Conservation (phyloP, 2,797 vertebrate species). For the Vipera latastei region DNA sequence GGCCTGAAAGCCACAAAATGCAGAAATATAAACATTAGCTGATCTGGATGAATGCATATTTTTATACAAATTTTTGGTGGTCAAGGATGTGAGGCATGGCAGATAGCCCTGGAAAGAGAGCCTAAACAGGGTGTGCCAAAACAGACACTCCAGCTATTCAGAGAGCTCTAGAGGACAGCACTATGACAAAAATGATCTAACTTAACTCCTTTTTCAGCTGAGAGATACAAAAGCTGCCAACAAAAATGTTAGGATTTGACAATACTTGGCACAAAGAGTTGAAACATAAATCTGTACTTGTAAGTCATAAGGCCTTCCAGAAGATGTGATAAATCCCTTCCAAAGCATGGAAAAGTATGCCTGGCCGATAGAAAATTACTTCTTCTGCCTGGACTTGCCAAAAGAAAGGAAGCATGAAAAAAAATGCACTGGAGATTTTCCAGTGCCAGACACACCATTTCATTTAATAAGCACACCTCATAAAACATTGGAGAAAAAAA, state of each 20-base stretch:
- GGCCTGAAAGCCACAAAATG: constrained; percentile 13
- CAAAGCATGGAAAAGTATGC: constrained; percentile 64
- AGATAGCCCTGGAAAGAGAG: constrained; percentile 19
- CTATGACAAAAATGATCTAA: constrained; percentile 48
- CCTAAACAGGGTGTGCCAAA: constrained; percentile 52
- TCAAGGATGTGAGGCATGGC: constrained; percentile 33
- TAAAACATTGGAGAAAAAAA: constrained; percentile 58
- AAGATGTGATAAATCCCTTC: constrained; percentile 64
- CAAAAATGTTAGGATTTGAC: constrained; percentile 67
- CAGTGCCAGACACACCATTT: constrained; percentile 62
- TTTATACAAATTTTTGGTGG: constrained; percentile 43
- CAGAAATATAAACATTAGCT: constrained; percentile 48
- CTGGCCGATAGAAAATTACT: constrained; percentile 57
- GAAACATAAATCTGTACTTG: constrained; percentile 64
- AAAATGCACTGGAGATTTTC: constrained; percentile 58
- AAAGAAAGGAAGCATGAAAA: constrained; percentile 61
- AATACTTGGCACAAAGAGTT: constrained; percentile 65
- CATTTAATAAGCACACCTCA: constrained; percentile 66
- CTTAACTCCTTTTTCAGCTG: constrained; percentile 57
- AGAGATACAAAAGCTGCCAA: constrained; percentile 61
- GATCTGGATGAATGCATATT: constrained; percentile 53
- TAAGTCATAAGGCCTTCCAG: constrained; percentile 66
- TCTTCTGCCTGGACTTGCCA: constrained; percentile 55
- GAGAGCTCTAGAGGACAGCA: constrained; percentile 41
- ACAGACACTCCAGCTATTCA: constrained; percentile 34